phyloP scores from a whole-genome alignment of 2,113 vertebrate genomes.

The Aramus guarauna region DNA sequence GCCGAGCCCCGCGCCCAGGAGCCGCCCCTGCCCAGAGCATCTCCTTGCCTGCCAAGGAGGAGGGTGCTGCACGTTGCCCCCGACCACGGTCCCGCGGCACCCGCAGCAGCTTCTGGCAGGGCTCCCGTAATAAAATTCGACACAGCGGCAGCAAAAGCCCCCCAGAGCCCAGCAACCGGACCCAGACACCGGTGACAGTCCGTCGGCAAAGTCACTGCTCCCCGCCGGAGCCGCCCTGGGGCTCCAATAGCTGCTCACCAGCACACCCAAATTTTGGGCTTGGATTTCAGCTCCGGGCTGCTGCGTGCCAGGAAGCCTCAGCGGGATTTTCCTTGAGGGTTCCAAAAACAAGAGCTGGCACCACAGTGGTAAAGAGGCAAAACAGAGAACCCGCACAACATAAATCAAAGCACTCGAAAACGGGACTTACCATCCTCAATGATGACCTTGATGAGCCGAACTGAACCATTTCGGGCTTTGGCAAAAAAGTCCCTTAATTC shows the following conservation, averaged over 20 bases:
- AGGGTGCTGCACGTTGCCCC: not conserved
- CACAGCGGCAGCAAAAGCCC: not conserved
- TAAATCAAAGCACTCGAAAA: constrained; percentile 14
- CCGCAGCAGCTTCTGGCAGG: not conserved
- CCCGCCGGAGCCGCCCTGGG: not conserved
- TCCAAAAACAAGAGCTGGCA: not conserved
- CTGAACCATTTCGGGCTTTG: constrained; percentile 85
- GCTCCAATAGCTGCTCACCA: not conserved
- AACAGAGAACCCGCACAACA: not conserved
- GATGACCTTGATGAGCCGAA: constrained; percentile 93
- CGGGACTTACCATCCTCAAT: constrained; percentile 90
- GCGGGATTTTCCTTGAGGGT: not conserved
- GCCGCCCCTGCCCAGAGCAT: not conserved
- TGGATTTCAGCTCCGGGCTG: not conserved
- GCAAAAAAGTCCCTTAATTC: constrained; percentile 94
- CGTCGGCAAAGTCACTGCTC: not conserved
- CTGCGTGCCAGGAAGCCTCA: not conserved
- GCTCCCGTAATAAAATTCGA: not conserved
- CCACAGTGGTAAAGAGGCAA: not conserved
- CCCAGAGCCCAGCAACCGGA: not conserved
- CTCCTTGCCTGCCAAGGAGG: not conserved
- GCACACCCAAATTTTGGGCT: not conserved
- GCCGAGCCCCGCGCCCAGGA: no score
- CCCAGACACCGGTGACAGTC: fast-evolving
- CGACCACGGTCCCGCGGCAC: fast-evolving